Percentiles rank a stretch among this genome's conserved stretches.
phyloP scores from a whole-genome alignment of 2,888 invertebrate species.

The Acronicta leporina region DNA sequence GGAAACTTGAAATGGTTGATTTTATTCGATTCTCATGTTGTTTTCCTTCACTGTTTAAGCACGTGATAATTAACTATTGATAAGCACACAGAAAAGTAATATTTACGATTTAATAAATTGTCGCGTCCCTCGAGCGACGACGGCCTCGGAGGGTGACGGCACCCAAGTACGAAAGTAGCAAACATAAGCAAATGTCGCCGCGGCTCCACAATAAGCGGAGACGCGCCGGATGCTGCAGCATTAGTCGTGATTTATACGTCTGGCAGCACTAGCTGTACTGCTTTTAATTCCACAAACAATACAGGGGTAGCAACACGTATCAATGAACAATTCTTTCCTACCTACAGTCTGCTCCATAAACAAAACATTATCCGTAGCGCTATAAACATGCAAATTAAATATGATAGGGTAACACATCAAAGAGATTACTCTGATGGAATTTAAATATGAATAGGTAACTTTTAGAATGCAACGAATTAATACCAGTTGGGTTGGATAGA shows the following conservation, averaged over 20 bases:
- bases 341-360: constrained; percentile 57
- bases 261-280: constrained; percentile 75
- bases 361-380: constrained; percentile 62
- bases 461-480: constrained; percentile 41
- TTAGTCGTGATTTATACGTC: constrained; percentile 88
- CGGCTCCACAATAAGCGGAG: constrained; percentile 73
- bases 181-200: constrained; percentile 73
- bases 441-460: constrained; percentile 70
- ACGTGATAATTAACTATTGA: too few relatives aligned
- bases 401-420: constrained; percentile 66
- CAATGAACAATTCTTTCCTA: constrained; percentile 63
- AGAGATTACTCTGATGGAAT: constrained; percentile 67
- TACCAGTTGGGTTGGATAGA: constrained; percentile 18
- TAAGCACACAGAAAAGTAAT: constrained; percentile 72
- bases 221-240: constrained; percentile 84
- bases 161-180: constrained; percentile 41
- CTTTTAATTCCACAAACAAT: constrained; percentile 82
- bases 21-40: too few relatives aligned
- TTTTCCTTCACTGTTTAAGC: too few relatives aligned
- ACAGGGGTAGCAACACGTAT: constrained; percentile 64
- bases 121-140: constrained; percentile 65
- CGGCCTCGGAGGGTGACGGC: constrained; percentile 46
- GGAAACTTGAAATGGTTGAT: too few relatives aligned
- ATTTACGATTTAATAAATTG: constrained; percentile 80
- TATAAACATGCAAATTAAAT: constrained; percentile 74